Conservation (phyloP, 2,113 vertebrate species). For the Tachuris rubrigastra region DNA sequence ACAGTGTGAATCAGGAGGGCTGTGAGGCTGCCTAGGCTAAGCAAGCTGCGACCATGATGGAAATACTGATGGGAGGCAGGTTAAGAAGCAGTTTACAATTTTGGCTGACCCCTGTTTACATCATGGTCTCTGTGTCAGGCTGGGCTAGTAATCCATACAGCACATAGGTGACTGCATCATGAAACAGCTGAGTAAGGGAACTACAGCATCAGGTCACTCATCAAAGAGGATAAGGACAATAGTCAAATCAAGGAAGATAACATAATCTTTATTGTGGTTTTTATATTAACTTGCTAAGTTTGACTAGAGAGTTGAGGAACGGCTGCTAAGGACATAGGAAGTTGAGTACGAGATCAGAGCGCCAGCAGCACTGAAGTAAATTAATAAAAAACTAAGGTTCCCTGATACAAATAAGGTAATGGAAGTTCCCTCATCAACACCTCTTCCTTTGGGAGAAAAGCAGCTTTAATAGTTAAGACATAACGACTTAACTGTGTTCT, state of each 20-base stretch:
- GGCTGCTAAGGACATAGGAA: background rate
- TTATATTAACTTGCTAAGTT: slow-evolving; percentile 3
- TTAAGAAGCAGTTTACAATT: background rate
- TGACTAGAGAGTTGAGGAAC: background rate
- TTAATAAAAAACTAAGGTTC: background rate
- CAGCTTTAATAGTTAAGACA: background rate
- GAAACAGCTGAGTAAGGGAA: background rate
- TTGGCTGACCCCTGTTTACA: background rate
- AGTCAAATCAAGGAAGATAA: background rate
- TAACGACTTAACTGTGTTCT: background rate
- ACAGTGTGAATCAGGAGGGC: background rate
- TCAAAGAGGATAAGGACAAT: background rate
- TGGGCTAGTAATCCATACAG: background rate
- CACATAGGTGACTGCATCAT: background rate
- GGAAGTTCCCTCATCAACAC: background rate
- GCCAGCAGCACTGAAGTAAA: background rate
- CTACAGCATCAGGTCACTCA: background rate
- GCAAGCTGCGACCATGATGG: background rate
- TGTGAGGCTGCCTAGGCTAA: background rate
- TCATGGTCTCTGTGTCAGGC: background rate
- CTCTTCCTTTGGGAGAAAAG: background rate
- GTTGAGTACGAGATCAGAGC: background rate
- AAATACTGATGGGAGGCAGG: background rate
- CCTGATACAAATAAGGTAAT: background rate
- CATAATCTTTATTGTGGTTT: slow-evolving; percentile 37